Conservation (phyloP, 2,888 invertebrate genomes). For the Allolobophora icterica region DNA sequence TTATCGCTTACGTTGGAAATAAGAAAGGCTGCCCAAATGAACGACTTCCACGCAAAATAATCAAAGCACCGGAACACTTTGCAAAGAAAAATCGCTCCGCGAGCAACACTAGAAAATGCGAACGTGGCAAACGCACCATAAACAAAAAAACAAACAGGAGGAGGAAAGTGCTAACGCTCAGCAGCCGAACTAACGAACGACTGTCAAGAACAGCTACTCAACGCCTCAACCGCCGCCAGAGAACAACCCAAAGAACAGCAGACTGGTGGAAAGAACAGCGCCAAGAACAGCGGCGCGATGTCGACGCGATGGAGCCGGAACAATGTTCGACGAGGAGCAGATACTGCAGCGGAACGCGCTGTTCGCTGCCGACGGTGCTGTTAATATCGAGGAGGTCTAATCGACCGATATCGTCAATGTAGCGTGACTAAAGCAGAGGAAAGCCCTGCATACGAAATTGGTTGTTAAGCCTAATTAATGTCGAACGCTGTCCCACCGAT, state of each 20-base stretch:
- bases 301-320: background rate
- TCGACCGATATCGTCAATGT: background rate
- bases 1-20: background rate
- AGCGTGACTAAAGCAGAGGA: constrained; percentile 18
- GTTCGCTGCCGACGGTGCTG: background rate
- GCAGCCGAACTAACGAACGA: too few relatives aligned
- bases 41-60: background rate
- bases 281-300: background rate
- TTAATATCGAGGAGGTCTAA: background rate
- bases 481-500: background rate
- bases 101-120: background rate
- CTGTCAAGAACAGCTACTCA: background rate
- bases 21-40: constrained; percentile 17
- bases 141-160: background rate
- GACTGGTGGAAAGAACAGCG: background rate
- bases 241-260: background rate
- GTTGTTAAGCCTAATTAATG: constrained; percentile 28
- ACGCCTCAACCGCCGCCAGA: background rate
- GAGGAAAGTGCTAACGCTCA: background rate
- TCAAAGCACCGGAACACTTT: background rate
- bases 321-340: background rate
- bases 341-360: background rate
- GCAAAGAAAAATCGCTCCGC: background rate
- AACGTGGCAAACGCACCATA: background rate
- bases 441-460: constrained; percentile 18